Evolutionary conservation across 2,888 invertebrate species (phyloP), one percentile per base, ranked within the genome.

Genomic region (Lasioglossum zephyrum): DNA sequence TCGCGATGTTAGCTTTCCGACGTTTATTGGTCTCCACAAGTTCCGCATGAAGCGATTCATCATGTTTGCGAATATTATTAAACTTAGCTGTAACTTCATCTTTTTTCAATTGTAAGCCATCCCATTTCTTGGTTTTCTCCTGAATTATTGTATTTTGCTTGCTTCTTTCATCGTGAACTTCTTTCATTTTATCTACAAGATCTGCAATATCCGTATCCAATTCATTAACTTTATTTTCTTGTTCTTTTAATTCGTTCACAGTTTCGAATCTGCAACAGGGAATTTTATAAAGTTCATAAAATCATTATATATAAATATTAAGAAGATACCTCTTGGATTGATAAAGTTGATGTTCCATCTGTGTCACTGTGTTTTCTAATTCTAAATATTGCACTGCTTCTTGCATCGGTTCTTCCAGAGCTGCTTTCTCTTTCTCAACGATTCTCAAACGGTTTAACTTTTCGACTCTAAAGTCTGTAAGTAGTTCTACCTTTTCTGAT

Each of bases 381-480:
- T 97, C 97, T 91, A 99, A 96, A 92, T 97, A 97, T 73, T 97
- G 96, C 0, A 98, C 96, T 0, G 98, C 98, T 81, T 97, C 97
- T 84, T 97, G 96, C 96, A 97, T 98, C 0, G 98, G 98, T 84
- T 96, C 97, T 92, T 97, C 97, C 76, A 99, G 95, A 91, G 97
- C 97, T 82, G 97, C 96, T 95, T 98, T 97, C 94, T 98, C 98
- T 79, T 97, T 97, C 93, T 98, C 97, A 11, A 98, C 97, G 47
- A 98, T 95, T 91, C 98, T 97, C 8, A 99, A 97, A 85, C 98
- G 96, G 94, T 98, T 98, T 78, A 98, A 95, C 95, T 98, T 98
- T 93, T 98, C 98, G 26, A 97, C 96, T 31, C 98, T 96, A 91
- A 96, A 96, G 82, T 98, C 98, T 4, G 97, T 96, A 77, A 98